phyloP scores from a whole-genome alignment of 2,888 invertebrate genomes.

The Dyspetes luteomarginatus region DNA sequence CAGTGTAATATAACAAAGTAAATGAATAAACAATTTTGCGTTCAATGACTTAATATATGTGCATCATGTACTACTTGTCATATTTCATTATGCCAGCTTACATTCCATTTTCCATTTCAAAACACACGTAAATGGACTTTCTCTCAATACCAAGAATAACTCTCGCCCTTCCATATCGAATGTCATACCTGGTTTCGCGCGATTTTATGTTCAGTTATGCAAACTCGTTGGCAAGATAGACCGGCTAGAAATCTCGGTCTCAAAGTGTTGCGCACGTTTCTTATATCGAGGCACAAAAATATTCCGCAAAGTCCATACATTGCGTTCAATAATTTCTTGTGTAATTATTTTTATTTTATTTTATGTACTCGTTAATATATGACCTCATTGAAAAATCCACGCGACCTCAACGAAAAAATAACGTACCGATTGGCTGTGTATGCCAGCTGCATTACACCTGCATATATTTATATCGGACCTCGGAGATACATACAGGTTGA shows the following conservation, averaged over 20 bases:
- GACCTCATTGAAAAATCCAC: neutral
- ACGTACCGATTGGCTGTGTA: neutral
- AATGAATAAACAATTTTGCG: too few species aligned
- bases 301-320: too few species aligned
- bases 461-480: neutral
- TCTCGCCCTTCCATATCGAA: conserved; percentile 39
- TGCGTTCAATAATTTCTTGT: too few species aligned
- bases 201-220: conserved; percentile 33
- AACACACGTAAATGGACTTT: conserved; percentile 36
- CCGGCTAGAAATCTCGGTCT: neutral
- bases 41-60: neutral
- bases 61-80: neutral
- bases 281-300: too few species aligned
- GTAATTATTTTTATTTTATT: neutral
- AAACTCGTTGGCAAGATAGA: conserved; percentile 17
- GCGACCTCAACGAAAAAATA: neutral
- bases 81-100: conserved; percentile 7
- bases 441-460: neutral
- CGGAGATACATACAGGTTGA: too few species aligned
- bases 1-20: too few species aligned
- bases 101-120: conserved; percentile 30
- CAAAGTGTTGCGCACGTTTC: neutral
- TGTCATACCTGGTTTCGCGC: conserved; percentile 26
- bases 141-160: conserved; percentile 40
- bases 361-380: neutral